Conservation (phyloP, 2,113 vertebrate genomes). For the Panurus biarmicus region DNA sequence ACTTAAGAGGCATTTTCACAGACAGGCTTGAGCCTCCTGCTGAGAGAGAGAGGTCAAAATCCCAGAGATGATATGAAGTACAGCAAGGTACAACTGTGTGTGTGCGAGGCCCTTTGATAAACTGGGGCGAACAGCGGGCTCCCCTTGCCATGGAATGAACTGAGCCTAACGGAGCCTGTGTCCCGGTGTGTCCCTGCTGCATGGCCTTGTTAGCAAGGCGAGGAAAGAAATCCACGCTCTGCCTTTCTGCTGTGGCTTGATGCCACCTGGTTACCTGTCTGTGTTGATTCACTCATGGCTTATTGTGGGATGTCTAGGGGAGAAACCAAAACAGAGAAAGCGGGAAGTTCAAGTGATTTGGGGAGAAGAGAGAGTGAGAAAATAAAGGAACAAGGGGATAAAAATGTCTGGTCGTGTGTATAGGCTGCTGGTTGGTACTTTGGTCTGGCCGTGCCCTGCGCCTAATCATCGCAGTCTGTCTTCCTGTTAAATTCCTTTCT, state of each 20-base stretch:
- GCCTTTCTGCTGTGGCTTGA: not conserved
- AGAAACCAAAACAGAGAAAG: not conserved
- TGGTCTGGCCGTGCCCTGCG: fast-evolving
- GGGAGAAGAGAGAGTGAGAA: not conserved
- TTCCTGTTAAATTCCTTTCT: not conserved
- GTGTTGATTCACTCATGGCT: not conserved
- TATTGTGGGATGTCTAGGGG: not conserved
- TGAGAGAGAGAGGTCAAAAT: not conserved
- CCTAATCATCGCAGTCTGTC: not conserved
- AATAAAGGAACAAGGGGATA: not conserved
- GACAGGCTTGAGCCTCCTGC: not conserved
- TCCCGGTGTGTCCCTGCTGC: not conserved
- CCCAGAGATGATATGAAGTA: not conserved
- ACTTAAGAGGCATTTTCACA: not conserved
- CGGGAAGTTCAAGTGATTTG: not conserved
- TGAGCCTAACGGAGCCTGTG: not conserved
- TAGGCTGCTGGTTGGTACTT: not conserved
- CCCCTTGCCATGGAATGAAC: not conserved
- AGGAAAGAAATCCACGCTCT: not conserved
- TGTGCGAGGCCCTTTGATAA: not conserved
- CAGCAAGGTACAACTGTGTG: fast-evolving
- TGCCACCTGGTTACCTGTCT: too few species aligned
- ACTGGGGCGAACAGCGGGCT: not conserved
- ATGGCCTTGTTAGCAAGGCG: fast-evolving
- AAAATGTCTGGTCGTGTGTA: not conserved